phyloP scores from a whole-genome alignment of 2,113 vertebrate genomes.

The Willisornis vidua region DNA sequence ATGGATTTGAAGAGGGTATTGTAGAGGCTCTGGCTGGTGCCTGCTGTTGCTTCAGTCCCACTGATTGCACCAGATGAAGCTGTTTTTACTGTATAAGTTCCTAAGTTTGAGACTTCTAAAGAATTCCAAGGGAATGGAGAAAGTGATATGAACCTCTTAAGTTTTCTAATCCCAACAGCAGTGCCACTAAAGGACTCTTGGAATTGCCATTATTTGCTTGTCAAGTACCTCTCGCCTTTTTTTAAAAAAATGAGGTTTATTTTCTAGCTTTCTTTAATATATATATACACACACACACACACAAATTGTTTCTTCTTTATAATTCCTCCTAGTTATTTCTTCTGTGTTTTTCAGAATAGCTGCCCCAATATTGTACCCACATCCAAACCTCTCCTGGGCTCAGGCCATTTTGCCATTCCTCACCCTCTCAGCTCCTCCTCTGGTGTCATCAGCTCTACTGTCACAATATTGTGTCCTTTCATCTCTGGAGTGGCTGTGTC shows the following conservation, averaged over 20 bases:
- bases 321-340: not conserved
- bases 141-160: not conserved
- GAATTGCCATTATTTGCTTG: not conserved
- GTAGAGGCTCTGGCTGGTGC: slow-evolving; percentile 13
- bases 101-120: not conserved
- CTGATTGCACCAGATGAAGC: not conserved
- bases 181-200: not conserved
- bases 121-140: not conserved
- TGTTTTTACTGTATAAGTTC: not conserved
- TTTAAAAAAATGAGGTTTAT: not conserved
- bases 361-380: not conserved
- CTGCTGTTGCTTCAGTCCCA: not conserved
- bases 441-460: not conserved
- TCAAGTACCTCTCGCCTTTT: not conserved
- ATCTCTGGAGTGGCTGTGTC: not conserved
- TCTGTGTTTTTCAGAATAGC: not conserved
- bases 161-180: not conserved
- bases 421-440: not conserved
- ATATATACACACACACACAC: no score
- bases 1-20: slow-evolving; percentile 23
- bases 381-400: not conserved
- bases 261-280: not conserved
- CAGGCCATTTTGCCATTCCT: not conserved
- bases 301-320: not conserved
- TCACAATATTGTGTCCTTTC: not conserved